Conservation (phyloP, 2,797 vertebrate genomes). For the Champsocephalus gunnari region DNA sequence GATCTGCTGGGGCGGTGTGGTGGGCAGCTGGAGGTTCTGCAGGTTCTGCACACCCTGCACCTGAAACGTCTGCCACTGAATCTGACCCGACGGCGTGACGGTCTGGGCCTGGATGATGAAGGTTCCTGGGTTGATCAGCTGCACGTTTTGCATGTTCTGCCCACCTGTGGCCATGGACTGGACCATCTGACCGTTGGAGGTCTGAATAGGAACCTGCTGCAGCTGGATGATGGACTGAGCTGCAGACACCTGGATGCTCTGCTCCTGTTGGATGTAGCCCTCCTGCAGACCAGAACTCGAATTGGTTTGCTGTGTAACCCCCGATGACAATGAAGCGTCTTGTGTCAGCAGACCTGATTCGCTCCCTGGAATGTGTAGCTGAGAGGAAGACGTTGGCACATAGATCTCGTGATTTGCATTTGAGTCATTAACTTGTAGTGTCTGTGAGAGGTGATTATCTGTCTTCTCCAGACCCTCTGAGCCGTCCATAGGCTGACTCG, state of each 20-base stretch:
- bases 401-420: slow-evolving; percentile 93
- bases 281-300: slow-evolving; percentile 89
- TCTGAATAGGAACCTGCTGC: slow-evolving; percentile 92
- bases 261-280: slow-evolving; percentile 93
- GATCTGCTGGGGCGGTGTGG: slow-evolving; percentile 95
- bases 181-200: slow-evolving; percentile 92
- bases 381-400: slow-evolving; percentile 96
- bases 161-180: slow-evolving; percentile 89
- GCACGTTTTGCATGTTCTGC: slow-evolving; percentile 95
- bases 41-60: slow-evolving; percentile 99
- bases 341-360: slow-evolving; percentile 93
- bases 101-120: slow-evolving; percentile 99
- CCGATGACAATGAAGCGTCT: slow-evolving; percentile 81
- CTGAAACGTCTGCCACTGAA: slow-evolving; percentile 99
- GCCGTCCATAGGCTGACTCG: slow-evolving; percentile 90
- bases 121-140: slow-evolving; percentile 97
- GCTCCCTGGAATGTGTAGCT: slow-evolving; percentile 90
- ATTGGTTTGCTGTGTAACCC: slow-evolving; percentile 87
- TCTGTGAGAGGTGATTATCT: slow-evolving; percentile 91
- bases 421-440: slow-evolving; percentile 88
- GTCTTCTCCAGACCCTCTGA: slow-evolving; percentile 92
- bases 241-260: slow-evolving; percentile 92
- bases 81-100: slow-evolving; percentile 97
- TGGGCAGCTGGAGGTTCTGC: slow-evolving; percentile 98
- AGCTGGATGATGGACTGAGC: slow-evolving; percentile 95